Evolutionary conservation across 2,797 vertebrate genomes (phyloP).

Genomic region (Setipinna tenuifilis): DNA sequence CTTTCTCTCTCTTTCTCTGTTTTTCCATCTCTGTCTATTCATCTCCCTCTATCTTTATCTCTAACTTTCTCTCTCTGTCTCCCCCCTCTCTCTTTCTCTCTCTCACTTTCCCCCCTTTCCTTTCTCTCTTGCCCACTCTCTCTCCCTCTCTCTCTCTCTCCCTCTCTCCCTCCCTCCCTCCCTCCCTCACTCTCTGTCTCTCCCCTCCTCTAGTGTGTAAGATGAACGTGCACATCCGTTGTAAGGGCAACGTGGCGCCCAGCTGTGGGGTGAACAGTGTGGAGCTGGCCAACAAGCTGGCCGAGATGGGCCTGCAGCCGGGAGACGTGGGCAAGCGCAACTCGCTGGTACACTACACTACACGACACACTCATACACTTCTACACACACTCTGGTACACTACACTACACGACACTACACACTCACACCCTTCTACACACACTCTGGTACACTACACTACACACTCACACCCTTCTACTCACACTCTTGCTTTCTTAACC

Average conservation of each 20-base stretch:
- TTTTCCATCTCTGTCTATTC: too few relatives aligned
- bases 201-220: constrained; percentile 83
- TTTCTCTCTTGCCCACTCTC: constrained; percentile 9
- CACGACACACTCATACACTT: constrained; percentile 7
- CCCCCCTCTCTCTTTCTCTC: too few relatives aligned
- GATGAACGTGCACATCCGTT: constrained; percentile 96
- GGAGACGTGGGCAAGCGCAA: constrained; percentile 80
- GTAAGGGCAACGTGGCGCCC: constrained; percentile 91
- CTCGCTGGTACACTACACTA: constrained; percentile 63
- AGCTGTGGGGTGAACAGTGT: constrained; percentile 94
- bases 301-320: constrained; percentile 92
- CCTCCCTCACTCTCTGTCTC: background rate
- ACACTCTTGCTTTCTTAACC: background rate
- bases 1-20: too few relatives aligned
- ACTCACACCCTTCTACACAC: constrained; percentile 2
- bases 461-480: background rate
- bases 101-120: too few relatives aligned
- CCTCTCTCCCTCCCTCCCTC: background rate
- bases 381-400: background rate
- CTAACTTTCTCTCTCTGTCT: too few relatives aligned
- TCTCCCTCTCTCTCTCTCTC: background rate
- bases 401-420: background rate
- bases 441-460: background rate
- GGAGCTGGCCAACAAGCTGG: constrained; percentile 90
- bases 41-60: too few relatives aligned